Evolutionary conservation across 2,888 invertebrate species (phyloP).

Genomic region (Megastigmus dorsalis): DNA sequence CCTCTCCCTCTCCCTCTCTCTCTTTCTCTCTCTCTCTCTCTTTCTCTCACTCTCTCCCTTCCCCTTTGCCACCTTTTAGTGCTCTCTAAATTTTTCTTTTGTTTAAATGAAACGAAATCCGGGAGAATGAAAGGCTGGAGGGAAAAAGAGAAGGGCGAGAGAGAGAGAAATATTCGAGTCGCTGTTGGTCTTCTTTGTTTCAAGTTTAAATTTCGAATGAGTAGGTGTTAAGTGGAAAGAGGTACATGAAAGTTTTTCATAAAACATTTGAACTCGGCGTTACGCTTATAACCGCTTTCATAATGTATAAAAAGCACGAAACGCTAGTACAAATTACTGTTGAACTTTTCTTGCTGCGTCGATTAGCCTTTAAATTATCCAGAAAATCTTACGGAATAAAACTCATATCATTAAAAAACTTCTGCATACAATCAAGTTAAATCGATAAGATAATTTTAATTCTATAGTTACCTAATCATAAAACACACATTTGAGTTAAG

Average conservation of each 20-base stretch:
- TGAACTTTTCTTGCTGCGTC: too few species aligned
- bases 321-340: too few species aligned
- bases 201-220: neutral
- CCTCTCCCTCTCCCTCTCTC: neutral
- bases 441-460: too few species aligned
- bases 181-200: conserved; percentile 8
- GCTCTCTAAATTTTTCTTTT: conserved; percentile 41
- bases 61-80: conserved; percentile 5
- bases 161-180: conserved; percentile 9
- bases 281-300: too few species aligned
- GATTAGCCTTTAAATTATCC: too few species aligned
- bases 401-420: too few species aligned
- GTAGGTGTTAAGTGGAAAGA: conserved; percentile 37
- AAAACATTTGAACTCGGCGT: too few species aligned
- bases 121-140: neutral
- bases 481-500: too few species aligned
- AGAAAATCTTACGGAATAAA: too few species aligned
- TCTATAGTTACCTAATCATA: too few species aligned
- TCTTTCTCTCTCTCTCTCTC: conserved; percentile 21
- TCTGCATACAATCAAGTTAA: too few species aligned
- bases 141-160: neutral
- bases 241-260: neutral
- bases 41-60: conserved; percentile 14
- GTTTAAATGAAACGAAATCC: conserved; percentile 24
- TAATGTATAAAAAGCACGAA: too few species aligned